A percentile compares a stretch with the other conserved stretches of the same genome.
Conservation (phyloP, 2,113 vertebrate genomes). For the Chaetura pelagica region DNA sequence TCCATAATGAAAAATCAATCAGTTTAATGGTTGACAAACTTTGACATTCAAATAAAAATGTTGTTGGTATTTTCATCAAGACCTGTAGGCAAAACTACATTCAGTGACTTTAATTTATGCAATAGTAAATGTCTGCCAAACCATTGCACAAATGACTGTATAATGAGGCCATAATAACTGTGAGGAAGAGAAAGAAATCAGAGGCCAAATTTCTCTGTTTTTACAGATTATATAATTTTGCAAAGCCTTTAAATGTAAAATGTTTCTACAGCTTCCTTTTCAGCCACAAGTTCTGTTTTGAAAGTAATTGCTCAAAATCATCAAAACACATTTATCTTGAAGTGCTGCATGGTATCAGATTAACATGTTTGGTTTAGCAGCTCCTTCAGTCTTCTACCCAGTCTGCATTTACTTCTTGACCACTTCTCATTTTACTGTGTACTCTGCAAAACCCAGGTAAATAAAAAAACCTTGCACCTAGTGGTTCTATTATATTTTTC, state of each 20-base stretch:
- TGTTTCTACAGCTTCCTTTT: slow-evolving; percentile 27
- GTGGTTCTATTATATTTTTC: not conserved
- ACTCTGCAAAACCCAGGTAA: not conserved
- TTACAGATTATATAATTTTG: slow-evolving; percentile 53
- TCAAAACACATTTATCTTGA: not conserved
- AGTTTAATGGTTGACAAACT: slow-evolving; percentile 81
- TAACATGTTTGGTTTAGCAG: not conserved
- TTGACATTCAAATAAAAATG: slow-evolving; percentile 81
- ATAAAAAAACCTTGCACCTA: not conserved
- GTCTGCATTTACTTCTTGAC: not conserved
- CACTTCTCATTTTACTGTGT: not conserved
- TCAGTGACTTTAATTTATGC: slow-evolving; percentile 78
- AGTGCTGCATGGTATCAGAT: not conserved
- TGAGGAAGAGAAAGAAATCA: slow-evolving; percentile 32
- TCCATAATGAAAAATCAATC: slow-evolving; percentile 80
- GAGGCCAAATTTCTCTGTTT: slow-evolving; percentile 29
- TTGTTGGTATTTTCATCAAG: slow-evolving; percentile 77
- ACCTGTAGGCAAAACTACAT: slow-evolving; percentile 76
- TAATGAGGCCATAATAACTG: slow-evolving; percentile 75
- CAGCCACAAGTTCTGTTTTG: slow-evolving; percentile 8
- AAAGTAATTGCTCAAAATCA: slow-evolving; percentile 14
- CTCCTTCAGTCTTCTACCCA: not conserved
- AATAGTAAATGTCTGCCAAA: slow-evolving; percentile 75
- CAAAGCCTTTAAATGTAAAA: slow-evolving; percentile 13
- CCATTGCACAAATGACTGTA: slow-evolving; percentile 70